Base-by-base conservation (phyloP, 2,888 invertebrate genomes). In the Abrostola triplasia region DNA sequence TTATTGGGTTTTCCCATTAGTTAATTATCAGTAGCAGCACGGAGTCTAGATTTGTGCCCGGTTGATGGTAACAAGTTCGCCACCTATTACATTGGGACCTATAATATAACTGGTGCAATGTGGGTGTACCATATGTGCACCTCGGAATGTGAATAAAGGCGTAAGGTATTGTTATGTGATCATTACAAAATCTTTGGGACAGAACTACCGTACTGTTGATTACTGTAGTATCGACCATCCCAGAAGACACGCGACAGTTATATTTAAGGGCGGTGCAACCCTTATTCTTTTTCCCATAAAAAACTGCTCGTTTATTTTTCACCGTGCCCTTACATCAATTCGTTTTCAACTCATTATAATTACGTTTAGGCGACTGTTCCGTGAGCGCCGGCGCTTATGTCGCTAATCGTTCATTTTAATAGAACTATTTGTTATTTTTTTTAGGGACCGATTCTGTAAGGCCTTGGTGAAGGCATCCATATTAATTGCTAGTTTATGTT, bases 291-390 rank as follows among this genome's bases (percentile, higher is more conserved):
- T 72, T 59, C 51, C 9, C 13, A 54, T 52, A 58, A 73, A 63
- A 70, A 68, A 64, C 53, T 50, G 51, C 56, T 63, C 71, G 65
- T 74, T 64, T 70, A 38, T 42, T 56, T 70, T 52, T 40, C 35
- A 59, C 53, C 61, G 56, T 67, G 53, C 67, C 60, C 55, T 66
- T 60, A 44, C 59, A 50, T 64, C 58, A 56, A 63, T 69, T 66
- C 76, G 80, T 86, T 90, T 86, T 88, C 86, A 87, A 88, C 78
- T 87, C 89, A 88, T 90, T 91, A 90, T 87, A 87, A 85, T 87
- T 83, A 88, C 79, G 84, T 87, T 85, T 72, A 81, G 54, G 76
- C 69, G 64, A 72, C 76, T 79, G 79, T 80, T 86, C 86, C 90
- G 90, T 90, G 90, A 81, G 77, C 81, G 68, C 75, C 79, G 79